Conservation (phyloP, 1,140 invertebrate genomes). For the Orchestia grillus region DNA sequence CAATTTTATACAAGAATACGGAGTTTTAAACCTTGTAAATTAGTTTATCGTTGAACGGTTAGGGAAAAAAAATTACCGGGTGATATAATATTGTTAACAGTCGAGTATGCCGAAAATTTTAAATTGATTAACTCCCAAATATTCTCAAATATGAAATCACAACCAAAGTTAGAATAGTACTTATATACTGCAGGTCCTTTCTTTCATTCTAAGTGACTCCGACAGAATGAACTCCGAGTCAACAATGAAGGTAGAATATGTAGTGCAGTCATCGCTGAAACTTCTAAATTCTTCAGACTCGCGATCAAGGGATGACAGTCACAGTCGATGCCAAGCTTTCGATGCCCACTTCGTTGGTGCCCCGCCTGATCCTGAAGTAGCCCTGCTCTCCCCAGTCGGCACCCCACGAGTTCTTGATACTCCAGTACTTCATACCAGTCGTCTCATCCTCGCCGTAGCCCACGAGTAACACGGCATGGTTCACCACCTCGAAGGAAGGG, state of each 20-base stretch:
- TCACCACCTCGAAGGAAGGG: conserved; percentile 69
- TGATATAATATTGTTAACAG: not conserved
- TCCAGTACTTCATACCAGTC: conserved; percentile 72
- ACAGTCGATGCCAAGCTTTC: conserved; percentile 70
- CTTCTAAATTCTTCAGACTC: not conserved
- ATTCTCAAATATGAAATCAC: not conserved
- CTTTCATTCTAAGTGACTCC: not conserved
- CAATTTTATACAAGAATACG: too few relatives aligned
- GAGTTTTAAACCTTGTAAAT: too few relatives aligned
- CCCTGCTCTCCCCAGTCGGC: conserved; percentile 75
- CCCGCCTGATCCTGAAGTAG: conserved; percentile 74
- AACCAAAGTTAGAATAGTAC: not conserved
- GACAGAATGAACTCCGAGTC: not conserved
- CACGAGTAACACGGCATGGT: conserved; percentile 75
- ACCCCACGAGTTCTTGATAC: conserved; percentile 75
- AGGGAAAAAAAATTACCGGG: not conserved
- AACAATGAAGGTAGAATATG: not conserved
- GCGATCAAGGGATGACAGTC: conserved; percentile 65
- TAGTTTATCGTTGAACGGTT: not conserved
- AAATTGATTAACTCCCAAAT: not conserved
- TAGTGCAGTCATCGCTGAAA: not conserved
- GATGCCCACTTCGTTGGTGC: conserved; percentile 74
- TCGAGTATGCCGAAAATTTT: not conserved
- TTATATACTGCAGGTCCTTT: not conserved
- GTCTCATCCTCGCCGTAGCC: conserved; percentile 73